Base-by-base conservation (phyloP, 2,113 vertebrate genomes). In the Epinephelus moara region DNA sequence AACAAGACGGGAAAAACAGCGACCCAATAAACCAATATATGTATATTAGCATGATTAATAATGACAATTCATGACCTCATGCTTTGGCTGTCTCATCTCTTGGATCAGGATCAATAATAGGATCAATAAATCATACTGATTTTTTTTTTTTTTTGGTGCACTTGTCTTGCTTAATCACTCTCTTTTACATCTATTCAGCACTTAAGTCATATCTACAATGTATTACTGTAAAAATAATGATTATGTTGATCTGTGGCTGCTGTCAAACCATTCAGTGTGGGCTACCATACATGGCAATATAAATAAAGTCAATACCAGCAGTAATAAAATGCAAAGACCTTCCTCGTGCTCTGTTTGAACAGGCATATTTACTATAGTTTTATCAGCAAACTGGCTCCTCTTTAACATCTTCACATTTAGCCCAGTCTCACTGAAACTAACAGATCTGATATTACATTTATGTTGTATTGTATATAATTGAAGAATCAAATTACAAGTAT, bases 1-100 rank as follows among this genome's bases (percentile, higher is more conserved):
- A 88, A 85, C 19, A 83, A 73, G 5, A 55, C 6, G 18, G 70
- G 23, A 0, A 17, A 21, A 27, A 45, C 42, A 27, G n/a, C 66
- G 30, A 75, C 69, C 17, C 7, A 23, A 25, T 30, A 69, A 47
- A 72, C 13, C 4, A 42, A 64, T 7, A 15, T 23, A 7, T 59
- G 0, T 30, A n/a, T 23, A 21, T 61, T 18, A 33, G 0, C 30
- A 15, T 61, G 27, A 11, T 61, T 45, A 7, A 55, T 55, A 7
- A 55, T 55, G 0, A 13, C 17, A 6, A 57, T 40, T 3, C 37
- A 37, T 37, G 27, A 45, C n/a, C 2, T 25, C 37, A 49, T 9
- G 1, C 21, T 23, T 49, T 59, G n/a, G 19, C 6, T 62, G n/a
- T 53, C 8, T 30, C 3, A 27, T 42, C 21, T 62, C 4, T 69